Conservation (phyloP, 2,888 invertebrate species). For the Lucinisca nassula region DNA sequence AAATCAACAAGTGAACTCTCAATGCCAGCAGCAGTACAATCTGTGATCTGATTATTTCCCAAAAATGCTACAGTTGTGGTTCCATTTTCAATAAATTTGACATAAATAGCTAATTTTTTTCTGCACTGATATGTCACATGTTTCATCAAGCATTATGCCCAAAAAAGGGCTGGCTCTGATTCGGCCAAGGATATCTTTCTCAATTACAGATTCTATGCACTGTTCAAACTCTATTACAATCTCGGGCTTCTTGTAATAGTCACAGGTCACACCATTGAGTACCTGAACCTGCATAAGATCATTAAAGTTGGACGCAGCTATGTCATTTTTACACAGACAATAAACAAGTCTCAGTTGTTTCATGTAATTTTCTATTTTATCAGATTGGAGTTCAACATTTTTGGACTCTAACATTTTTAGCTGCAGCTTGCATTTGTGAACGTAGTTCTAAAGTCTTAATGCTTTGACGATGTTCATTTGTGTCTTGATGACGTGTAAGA, state of each 20-base stretch:
- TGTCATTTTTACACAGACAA: conserved; percentile 19
- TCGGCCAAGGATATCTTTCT: background rate
- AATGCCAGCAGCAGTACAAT: conserved; percentile 35
- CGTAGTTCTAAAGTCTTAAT: background rate
- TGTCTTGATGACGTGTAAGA: background rate
- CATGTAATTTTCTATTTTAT: background rate
- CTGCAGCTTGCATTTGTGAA: background rate
- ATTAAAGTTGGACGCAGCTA: background rate
- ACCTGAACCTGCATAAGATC: conserved; percentile 25
- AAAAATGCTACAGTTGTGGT: background rate
- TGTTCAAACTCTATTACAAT: conserved; percentile 25
- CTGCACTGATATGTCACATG: conserved; percentile 14
- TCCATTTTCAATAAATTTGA: background rate
- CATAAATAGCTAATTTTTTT: conserved; percentile 20
- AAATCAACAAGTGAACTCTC: conserved; percentile 29
- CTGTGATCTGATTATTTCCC: background rate
- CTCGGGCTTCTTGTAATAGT: conserved; percentile 16
- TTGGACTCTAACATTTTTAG: background rate
- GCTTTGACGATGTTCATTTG: background rate
- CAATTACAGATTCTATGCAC: conserved; percentile 15
- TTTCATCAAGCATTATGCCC: conserved; percentile 40
- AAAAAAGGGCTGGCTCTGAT: conserved; percentile 18
- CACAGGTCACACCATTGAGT: conserved; percentile 16
- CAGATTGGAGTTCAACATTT: background rate
- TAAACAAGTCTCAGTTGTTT: conserved; percentile 25